Base-by-base conservation (phyloP, 92 coral and sea anemone species). In the Isaurus tuberculatus region DNA sequence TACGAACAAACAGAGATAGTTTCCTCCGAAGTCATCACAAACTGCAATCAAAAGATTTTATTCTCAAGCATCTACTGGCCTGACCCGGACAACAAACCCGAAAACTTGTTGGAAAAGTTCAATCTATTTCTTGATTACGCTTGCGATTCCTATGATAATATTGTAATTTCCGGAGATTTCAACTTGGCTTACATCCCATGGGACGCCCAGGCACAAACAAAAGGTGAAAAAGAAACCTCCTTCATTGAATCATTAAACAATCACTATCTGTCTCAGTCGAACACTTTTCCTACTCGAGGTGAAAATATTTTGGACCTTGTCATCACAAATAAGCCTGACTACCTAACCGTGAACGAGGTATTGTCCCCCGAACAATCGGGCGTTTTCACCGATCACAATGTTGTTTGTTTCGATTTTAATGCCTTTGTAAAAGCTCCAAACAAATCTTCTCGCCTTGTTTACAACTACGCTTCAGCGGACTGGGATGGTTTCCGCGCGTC, bases 221-320 rank as follows among this genome's bases (percentile, higher is more conserved):
- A 70, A 5, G 87, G 87, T 58, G 53, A 33, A 29, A 84, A 74
- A 25, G 87, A 84, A 42, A 26, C 13, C 9, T 73, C 87, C 64
- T 84, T 84, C 44, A 75, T 84, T 34, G 82, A 84, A 33, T 19
- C 72, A 23, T 78, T 84, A 27, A 75, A 85, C 20, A 84, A 85
- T 29, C 74, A 85, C 11, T 27, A 65, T 43, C 30, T 22, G 37
- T 5, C 77, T 64, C 23, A 82, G 61, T 19, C 8, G 86, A 46
- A 75, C 75, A 5, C 5, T 46, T 46, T 46, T 46, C 53, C 53
- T 8, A 40, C 44, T 4, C 4, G 44, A 10, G 44, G 44, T 40
- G 58, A 66, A 5, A 81, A 65, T 26, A 36, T 65, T 10, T 33
- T 81, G 33, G 85, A 82, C 69, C 22, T 40, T 5, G 69, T 80